These are phyloP conservation scores for Antheraea pernyi DNA, from an alignment of 1,140 invertebrate genomes.

Conservation along the genomic window DNA sequence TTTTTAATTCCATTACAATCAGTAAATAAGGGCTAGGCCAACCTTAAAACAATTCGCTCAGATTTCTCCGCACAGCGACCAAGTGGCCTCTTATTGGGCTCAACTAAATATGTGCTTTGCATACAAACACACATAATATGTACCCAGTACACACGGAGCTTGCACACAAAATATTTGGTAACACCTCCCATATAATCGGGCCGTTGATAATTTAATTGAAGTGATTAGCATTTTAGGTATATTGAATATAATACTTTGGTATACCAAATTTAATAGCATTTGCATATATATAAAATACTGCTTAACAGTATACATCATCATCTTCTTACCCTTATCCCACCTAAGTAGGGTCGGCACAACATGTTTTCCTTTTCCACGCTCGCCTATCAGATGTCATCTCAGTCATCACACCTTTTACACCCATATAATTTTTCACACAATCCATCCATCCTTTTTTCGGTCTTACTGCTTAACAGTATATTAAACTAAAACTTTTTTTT, in stretches of 20 bases:
- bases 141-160: conserved; percentile 53
- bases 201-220: conserved; percentile 54
- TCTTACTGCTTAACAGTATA: no score
- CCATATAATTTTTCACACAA: no score
- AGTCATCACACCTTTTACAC: no score
- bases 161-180: conserved; percentile 71
- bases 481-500: no score
- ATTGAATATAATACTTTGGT: background rate
- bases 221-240: background rate
- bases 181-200: conserved; percentile 58
- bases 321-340: no score
- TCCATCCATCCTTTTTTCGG: no score
- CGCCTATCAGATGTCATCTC: no score
- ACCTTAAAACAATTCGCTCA: conserved; percentile 1
- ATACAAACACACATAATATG: conserved; percentile 48
- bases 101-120: conserved; percentile 59
- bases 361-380: no score
- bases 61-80: conserved; percentile 7
- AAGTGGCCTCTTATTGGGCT: conserved; percentile 43
- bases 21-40: background rate
- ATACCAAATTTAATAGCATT: background rate
- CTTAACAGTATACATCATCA: no score
- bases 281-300: background rate
- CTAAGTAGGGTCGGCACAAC: no score
- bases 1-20: conserved; percentile 4